Evolutionary conservation across 2,113 vertebrate genomes (phyloP), one percentile per base, ranked within the genome.

Genomic region (Rutilus rutilus): DNA sequence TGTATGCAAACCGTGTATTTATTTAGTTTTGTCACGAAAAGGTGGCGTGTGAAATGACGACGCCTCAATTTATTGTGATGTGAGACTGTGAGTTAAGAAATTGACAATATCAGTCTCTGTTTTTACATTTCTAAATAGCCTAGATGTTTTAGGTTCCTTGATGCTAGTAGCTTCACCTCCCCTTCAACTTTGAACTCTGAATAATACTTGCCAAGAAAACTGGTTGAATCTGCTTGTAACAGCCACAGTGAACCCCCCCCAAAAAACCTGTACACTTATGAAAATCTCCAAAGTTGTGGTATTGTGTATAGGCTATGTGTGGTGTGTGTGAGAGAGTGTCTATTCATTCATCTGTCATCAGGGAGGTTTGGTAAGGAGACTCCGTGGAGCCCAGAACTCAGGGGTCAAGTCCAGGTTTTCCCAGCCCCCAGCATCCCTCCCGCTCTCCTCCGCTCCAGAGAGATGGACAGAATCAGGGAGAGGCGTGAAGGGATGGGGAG

Each of bases 361-460:
- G 87, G 62, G 76, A 86, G 73, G 88, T 86, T 88, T 81, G 90
- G 84, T 92, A 88, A 91, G 94, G 95, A 96, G 96, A 95, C 95
- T 95, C 47, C 0, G 88, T 85, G 94, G 94, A 96, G 95, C 94
- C 96, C 95, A 94, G 93, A 94, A 93, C 93, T 86, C 94, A 92
- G 94, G 92, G 96, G 95, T 96, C 96, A 96, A 96, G 96, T 96
- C 95, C 95, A 95, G 95, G 94, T 93, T 96, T 94, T 92, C 89
- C 87, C 90, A 90, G 89, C 87, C 82, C 73, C 85, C 67, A 54
- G 73, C 39, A 81, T 65, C 75, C 25, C 60, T 12, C 62, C 81
- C 47, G 79, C 52, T 39, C 50, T 60, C 50, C 74, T 76, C 47
- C 84, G 30, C 83, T 60, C 78, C n/a, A 21, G 76, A 87, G 74